A percentile compares a stretch with the other conserved stretches of the same genome.
These are phyloP conservation scores for Anneissia japonica DNA, from an alignment of 35 echinoderm and acorn worm genomes.

Conservation along the genomic window DNA sequence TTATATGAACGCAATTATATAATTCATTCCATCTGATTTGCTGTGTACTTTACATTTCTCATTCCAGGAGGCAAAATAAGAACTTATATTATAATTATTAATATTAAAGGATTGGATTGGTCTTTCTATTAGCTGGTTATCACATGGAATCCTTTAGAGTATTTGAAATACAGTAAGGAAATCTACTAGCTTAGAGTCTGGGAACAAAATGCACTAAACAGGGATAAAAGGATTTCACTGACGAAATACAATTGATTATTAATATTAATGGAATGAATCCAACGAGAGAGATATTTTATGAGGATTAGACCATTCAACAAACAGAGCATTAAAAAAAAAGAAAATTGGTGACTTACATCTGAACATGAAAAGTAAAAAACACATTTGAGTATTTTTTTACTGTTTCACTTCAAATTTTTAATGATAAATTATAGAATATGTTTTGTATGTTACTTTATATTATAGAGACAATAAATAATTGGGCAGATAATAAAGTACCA, in stretches of 20 bases:
- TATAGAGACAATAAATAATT: too few species aligned
- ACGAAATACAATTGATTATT: neutral
- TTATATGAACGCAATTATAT: too few species aligned
- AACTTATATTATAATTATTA: neutral
- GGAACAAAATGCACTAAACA: neutral
- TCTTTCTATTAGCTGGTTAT: neutral
- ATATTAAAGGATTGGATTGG: neutral
- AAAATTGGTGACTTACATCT: too few species aligned
- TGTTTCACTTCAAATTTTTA: too few species aligned
- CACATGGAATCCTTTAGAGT: neutral
- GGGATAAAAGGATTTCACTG: neutral
- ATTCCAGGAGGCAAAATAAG: neutral
- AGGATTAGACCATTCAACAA: too few species aligned
- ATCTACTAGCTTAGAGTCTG: neutral
- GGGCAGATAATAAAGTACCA: too few species aligned
- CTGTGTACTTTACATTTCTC: neutral
- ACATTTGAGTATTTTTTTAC: too few species aligned
- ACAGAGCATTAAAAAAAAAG: too few species aligned
- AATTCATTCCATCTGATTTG: too few species aligned
- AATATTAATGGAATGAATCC: neutral
- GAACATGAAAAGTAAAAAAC: too few species aligned
- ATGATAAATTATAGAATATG: too few species aligned
- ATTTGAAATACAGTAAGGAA: neutral
- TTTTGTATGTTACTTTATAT: too few species aligned
- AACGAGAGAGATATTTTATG: neutral